Base-by-base conservation (phyloP, 2,888 invertebrate species). In the Poecilobothrus nobilitatus region DNA sequence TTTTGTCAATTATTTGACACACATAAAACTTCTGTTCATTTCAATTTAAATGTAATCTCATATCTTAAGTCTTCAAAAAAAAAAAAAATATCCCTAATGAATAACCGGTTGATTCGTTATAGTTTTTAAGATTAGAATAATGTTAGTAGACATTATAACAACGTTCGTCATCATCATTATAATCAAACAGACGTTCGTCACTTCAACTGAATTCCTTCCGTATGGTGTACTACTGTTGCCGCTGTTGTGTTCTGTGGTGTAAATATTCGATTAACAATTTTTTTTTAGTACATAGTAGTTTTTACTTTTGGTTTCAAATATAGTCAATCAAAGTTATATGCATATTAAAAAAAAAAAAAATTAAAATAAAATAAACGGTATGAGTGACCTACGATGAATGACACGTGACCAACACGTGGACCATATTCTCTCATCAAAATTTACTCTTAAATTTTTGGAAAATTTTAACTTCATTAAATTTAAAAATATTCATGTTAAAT, bases 321-420 rank as follows among this genome's bases (percentile, higher is more conserved):
- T 41, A 41, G 27, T 27, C 27, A 27, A 27, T 27, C 27, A 27
- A 27, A 27, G 3, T 27, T 27, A 27, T 27, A 27, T 27, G 27
- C 5, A 27, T 27, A 5, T 27, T 27, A 27, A 5, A 27, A 4
- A 27, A 4, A 4, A 27, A 27, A 4, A 27, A 27, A 27, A 27
- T 5, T 27, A 27, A n/a, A n/a, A n/a, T 5, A 41, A 9, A 41
- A 41, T 12, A 41, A 41, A 12, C 41, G 20, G 62, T 27, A 63
- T 63, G 63, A 63, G 63, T 63, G 63, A 27, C 63, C 12, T 63
- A 63, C 15, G 63, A 63, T 63, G 63, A 63, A 37, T 6, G 65
- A 34, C 65, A 65, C 65, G 33, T 34, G 65, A 65, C 65, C 33
- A 37, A 65, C 65, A 65, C 65, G 65, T 65, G 65, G 20, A n/a